These are phyloP conservation scores for Phalacrocorax brasilianus DNA, from an alignment of 2,113 vertebrate genomes.

Conservation along the genomic window DNA sequence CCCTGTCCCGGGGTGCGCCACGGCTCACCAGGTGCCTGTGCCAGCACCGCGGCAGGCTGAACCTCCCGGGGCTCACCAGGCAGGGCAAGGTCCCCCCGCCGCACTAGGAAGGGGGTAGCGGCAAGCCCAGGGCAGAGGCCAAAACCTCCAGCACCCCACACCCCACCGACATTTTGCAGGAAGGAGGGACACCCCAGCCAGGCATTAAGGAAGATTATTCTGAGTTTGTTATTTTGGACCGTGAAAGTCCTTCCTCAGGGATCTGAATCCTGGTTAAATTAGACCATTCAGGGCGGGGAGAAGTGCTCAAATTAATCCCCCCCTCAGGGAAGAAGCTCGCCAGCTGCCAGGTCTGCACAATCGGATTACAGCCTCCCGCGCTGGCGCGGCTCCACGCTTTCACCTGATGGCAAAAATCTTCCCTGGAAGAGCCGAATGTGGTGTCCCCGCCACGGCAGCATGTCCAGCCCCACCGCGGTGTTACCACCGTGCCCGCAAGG, in stretches of 20 bases:
- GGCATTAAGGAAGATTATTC: conserved; percentile 48
- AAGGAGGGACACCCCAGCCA: background rate
- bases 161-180: accelerated
- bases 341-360: background rate
- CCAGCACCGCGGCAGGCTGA: accelerated
- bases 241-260: background rate
- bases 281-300: background rate
- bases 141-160: background rate
- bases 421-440: background rate
- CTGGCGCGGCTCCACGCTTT: background rate
- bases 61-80: background rate
- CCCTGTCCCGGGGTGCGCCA: accelerated
- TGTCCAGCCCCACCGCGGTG: background rate
- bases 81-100: too few relatives aligned
- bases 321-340: background rate
- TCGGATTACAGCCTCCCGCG: background rate
- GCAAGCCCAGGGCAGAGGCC: background rate
- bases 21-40: background rate
- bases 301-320: conserved; percentile 2
- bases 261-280: conserved; percentile 32
- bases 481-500: accelerated
- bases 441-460: background rate
- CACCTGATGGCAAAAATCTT: background rate
- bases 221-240: background rate
- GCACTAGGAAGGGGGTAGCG: background rate